Conservation (phyloP, 2,888 invertebrate species). For the Micropterix aruncella region DNA sequence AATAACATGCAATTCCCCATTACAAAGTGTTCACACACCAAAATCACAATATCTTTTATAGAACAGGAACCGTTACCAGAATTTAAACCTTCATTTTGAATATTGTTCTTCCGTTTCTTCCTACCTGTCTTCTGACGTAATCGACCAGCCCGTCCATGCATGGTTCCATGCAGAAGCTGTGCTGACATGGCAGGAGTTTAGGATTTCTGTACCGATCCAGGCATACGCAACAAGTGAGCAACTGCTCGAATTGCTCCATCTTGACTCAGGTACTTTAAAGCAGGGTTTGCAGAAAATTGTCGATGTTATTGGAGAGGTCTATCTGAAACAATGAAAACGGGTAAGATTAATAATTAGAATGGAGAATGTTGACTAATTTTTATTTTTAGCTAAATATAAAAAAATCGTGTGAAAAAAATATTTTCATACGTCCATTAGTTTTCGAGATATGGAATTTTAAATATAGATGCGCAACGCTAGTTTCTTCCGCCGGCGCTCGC, state of each 20-base stretch:
- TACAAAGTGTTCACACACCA: no score
- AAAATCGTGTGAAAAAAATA: no score
- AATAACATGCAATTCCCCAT: no score
- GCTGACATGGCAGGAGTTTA: slow-evolving; percentile 98
- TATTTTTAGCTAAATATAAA: no score
- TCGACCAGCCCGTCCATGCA: slow-evolving; percentile 96
- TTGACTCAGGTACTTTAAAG: slow-evolving; percentile 16
- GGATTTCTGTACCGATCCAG: slow-evolving; percentile 94
- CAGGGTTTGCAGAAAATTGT: not conserved
- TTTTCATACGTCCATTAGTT: no score
- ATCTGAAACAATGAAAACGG: not conserved
- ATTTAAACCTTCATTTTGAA: not conserved
- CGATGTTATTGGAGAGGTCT: not conserved
- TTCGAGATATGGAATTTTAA: no score
- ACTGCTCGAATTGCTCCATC: slow-evolving; percentile 95
- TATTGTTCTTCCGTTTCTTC: slow-evolving; percentile 3
- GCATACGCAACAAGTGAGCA: slow-evolving; percentile 97
- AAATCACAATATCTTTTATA: no score
- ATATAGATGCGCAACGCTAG: no score
- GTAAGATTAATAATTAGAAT: no score
- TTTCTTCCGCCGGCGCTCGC: no score
- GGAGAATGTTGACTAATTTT: no score
- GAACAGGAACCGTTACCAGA: not conserved
- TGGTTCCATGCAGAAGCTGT: slow-evolving; percentile 98
- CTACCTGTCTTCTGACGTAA: slow-evolving; percentile 83